Percentiles rank a stretch among this genome's conserved stretches.
Evolutionary conservation across 37 sponge, comb jelly and placozoan genomes (phyloP).

Genomic region (Geodia barretti): DNA sequence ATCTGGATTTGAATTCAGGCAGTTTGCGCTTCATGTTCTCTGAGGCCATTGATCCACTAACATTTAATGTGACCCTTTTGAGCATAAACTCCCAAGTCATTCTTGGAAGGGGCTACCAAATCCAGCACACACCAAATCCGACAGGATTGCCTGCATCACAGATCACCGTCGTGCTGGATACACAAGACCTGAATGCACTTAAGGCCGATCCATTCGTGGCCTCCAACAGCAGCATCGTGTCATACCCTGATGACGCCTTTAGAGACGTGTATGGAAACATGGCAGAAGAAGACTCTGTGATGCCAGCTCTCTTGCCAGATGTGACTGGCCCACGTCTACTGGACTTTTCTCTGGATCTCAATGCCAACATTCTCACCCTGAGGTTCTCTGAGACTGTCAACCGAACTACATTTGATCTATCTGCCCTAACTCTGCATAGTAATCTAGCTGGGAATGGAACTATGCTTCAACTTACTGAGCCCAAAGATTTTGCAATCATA

Average conservation of each 20-base stretch:
- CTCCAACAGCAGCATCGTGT: constrained; percentile 30
- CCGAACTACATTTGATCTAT: constrained; percentile 48
- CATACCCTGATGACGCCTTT: constrained; percentile 55
- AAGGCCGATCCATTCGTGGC: constrained; percentile 64
- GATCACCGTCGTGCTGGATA: constrained; percentile 38
- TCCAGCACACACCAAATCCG: constrained; percentile 40
- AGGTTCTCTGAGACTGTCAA: constrained; percentile 83
- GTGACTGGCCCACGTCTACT: constrained; percentile 51
- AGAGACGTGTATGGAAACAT: constrained; percentile 74
- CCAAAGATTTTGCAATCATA: background rate
- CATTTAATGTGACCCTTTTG: constrained; percentile 41
- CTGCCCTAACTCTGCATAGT: constrained; percentile 44
- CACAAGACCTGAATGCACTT: constrained; percentile 63
- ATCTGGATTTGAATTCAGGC: constrained; percentile 60
- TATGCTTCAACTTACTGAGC: constrained; percentile 28
- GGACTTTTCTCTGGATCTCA: constrained; percentile 69
- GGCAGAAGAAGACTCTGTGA: constrained; percentile 26
- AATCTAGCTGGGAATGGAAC: constrained; percentile 13
- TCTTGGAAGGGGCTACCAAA: background rate
- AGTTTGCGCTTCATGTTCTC: constrained; percentile 59
- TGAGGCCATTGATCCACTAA: constrained; percentile 76
- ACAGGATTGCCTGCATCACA: constrained; percentile 42
- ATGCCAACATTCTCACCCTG: constrained; percentile 56
- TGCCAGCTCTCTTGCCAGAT: constrained; percentile 50
- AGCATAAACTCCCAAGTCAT: constrained; percentile 25